These are phyloP conservation scores for Entomobrya proxima DNA, from an alignment of 2,888 invertebrate genomes.

Conservation along the genomic window DNA sequence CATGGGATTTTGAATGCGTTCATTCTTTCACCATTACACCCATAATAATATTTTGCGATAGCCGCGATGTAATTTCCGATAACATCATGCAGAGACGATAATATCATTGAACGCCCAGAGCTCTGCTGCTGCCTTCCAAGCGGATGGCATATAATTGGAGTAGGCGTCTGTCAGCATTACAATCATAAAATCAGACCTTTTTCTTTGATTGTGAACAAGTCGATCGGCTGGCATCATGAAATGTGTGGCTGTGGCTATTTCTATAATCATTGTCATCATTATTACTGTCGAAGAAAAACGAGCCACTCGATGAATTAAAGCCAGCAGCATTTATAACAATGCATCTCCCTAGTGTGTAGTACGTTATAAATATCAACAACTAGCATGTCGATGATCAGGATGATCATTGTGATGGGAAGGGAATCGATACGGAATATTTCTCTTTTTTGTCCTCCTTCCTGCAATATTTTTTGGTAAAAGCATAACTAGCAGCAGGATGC, in stretches of 20 bases:
- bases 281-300: constrained; percentile 7
- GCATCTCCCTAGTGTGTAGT: not conserved
- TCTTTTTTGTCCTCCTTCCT: constrained; percentile 29
- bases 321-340: not conserved
- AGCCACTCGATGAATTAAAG: constrained; percentile 15
- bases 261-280: constrained; percentile 36
- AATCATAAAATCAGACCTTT: constrained; percentile 14
- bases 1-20: not conserved
- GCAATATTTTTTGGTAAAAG: not conserved
- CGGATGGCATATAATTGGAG: constrained; percentile 14
- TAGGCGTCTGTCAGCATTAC: constrained; percentile 46
- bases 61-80: constrained; percentile 45
- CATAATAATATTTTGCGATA: constrained; percentile 36
- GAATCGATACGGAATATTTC: constrained; percentile 35
- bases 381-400: not conserved
- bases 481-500: constrained; percentile 36
- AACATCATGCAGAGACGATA: constrained; percentile 20
- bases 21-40: not conserved
- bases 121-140: not conserved
- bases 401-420: not conserved
- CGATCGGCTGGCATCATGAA: not conserved
- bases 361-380: constrained; percentile 14
- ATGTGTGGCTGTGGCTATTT: constrained; percentile 44
- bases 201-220: constrained; percentile 13
- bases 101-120: not conserved